Conservation (phyloP, 2,888 invertebrate species). For the Eilema griseolum region DNA sequence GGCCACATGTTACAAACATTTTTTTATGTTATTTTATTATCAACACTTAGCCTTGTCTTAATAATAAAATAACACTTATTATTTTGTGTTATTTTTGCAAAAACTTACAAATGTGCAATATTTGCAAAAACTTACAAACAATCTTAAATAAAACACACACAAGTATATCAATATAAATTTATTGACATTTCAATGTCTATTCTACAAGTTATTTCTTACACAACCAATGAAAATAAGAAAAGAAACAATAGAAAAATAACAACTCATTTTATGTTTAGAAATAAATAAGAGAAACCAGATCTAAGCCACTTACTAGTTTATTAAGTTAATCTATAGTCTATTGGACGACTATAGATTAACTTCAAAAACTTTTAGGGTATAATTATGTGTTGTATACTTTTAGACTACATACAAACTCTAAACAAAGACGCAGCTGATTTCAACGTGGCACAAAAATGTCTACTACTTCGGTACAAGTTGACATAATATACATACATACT, state of each 20-base stretch:
- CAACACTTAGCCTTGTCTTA: background rate
- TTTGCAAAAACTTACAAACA: background rate
- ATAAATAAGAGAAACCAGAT: conserved; percentile 10
- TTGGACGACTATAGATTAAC: no score
- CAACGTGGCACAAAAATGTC: no score
- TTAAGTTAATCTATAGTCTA: no score
- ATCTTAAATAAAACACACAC: conserved; percentile 5
- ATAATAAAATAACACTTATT: background rate
- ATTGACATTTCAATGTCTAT: conserved; percentile 33
- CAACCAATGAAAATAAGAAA: conserved; percentile 34
- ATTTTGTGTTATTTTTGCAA: background rate
- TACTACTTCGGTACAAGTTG: no score
- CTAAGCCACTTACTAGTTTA: background rate
- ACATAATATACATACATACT: no score
- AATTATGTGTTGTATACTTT: background rate
- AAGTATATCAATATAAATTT: conserved; percentile 26
- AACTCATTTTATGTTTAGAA: conserved; percentile 3
- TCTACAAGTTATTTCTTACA: conserved; percentile 36
- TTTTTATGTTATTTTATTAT: background rate
- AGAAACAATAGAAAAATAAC: conserved; percentile 5
- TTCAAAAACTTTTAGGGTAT: background rate
- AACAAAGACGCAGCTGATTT: no score
- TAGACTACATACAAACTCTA: no score
- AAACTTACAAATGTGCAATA: background rate
- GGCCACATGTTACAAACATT: no score